Percentiles rank a stretch among this genome's conserved stretches.
Conservation (phyloP, 2,797 vertebrate species). For the Enteromius anoplus region DNA sequence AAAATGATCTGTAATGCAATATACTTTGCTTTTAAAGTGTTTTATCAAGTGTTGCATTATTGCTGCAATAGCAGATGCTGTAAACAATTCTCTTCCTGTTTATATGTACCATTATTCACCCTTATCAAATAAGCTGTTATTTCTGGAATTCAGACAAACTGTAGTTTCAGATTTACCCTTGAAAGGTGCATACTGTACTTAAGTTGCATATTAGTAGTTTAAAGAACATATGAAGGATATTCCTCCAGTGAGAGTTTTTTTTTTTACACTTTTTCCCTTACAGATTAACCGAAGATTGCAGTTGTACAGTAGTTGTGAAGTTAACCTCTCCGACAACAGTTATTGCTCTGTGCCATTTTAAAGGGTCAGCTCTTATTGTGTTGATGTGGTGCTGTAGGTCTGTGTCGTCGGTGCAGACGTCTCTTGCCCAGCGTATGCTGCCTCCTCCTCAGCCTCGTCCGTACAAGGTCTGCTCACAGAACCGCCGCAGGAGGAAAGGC, state of each 20-base stretch:
- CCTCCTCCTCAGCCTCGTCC: slow-evolving; percentile 72
- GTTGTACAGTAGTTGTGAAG: background rate
- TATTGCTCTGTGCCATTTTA: background rate
- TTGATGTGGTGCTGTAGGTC: slow-evolving; percentile 10
- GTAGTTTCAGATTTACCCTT: background rate
- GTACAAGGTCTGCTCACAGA: slow-evolving; percentile 80
- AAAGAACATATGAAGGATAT: background rate
- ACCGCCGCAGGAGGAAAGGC: slow-evolving; percentile 75
- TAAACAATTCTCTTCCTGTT: slow-evolving; percentile 16
- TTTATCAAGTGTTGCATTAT: background rate
- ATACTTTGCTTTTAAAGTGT: background rate
- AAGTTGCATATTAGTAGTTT: background rate
- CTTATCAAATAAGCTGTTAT: background rate
- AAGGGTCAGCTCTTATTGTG: background rate
- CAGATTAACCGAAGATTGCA: background rate
- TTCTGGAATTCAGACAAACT: background rate
- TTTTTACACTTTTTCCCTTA: background rate
- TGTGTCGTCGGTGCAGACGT: slow-evolving; percentile 29
- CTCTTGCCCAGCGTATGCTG: slow-evolving; percentile 75
- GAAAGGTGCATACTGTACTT: background rate
- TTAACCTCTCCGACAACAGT: background rate
- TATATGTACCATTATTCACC: background rate
- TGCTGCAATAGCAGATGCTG: background rate
- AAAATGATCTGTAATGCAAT: background rate
- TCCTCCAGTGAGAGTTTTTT: too few species aligned